Conservation (phyloP, 2,113 vertebrate species). For the Smithornis capensis region DNA sequence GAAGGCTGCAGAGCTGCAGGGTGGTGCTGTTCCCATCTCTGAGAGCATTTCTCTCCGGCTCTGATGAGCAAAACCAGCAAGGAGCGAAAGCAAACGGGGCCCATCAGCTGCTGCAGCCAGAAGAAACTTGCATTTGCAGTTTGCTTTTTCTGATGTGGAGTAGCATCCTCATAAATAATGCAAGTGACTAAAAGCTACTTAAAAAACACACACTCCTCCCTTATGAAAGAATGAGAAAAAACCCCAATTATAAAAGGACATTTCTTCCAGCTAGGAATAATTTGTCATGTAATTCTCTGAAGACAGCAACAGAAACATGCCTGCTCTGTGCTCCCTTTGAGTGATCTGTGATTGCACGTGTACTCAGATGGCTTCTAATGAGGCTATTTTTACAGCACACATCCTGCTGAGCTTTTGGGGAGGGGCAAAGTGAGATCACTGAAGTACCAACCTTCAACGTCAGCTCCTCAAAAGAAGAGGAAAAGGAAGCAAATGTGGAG, state of each 20-base stretch:
- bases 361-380: conserved; percentile 55
- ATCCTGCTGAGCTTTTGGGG: conserved; percentile 50
- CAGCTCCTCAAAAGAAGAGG: conserved; percentile 22
- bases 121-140: not conserved
- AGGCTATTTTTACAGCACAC: conserved; percentile 56
- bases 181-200: conserved; percentile 70
- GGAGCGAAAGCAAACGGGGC: not conserved
- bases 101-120: not conserved
- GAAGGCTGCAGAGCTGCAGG: not conserved
- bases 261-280: conserved; percentile 68
- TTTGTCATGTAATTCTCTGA: conserved; percentile 67
- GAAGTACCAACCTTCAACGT: not conserved
- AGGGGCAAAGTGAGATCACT: conserved; percentile 2
- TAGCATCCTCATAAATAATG: conserved; percentile 66
- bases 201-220: conserved; percentile 62
- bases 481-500: not conserved
- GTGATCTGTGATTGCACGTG: conserved; percentile 30
- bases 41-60: not conserved
- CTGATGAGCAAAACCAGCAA: not conserved
- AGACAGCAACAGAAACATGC: conserved; percentile 56
- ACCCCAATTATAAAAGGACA: conserved; percentile 55
- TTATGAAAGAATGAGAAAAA: conserved; percentile 49
- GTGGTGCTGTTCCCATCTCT: not conserved
- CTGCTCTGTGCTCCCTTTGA: conserved; percentile 18
- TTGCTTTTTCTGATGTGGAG: conserved; percentile 52